These are phyloP conservation scores for Tachysurus vachellii DNA, from an alignment of 2,113 vertebrate genomes.

Conservation along the genomic window DNA sequence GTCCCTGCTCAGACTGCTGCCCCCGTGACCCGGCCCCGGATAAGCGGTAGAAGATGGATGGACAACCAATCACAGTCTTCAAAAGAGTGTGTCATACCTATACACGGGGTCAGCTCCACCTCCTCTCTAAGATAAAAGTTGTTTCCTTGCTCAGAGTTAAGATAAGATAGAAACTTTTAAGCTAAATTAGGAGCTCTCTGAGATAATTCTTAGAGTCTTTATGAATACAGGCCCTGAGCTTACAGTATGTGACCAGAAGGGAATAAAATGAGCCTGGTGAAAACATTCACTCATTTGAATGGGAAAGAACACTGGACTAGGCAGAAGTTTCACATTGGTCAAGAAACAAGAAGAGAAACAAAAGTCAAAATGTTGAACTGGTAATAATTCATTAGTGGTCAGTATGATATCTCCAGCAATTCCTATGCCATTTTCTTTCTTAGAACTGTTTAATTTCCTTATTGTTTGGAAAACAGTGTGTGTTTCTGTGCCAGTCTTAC, in stretches of 20 bases:
- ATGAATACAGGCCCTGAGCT: no score
- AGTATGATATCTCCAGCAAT: not conserved
- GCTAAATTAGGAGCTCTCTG: no score
- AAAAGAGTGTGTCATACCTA: no score
- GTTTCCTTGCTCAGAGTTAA: no score
- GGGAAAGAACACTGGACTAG: not conserved
- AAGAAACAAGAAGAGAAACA: not conserved
- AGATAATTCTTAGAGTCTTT: no score
- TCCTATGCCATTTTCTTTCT: not conserved
- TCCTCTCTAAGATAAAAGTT: no score
- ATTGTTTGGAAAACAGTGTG: not conserved
- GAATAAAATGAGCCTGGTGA: not conserved
- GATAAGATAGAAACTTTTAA: no score
- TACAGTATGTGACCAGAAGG: not conserved
- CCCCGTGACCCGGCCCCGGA: no score
- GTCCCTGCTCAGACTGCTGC: no score
- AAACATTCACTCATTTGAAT: not conserved
- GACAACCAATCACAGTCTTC: no score
- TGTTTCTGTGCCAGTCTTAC: slow-evolving; percentile 67
- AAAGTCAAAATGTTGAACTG: not conserved
- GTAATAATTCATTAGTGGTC: not conserved
- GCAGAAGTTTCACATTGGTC: not conserved
- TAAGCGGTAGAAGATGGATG: no score
- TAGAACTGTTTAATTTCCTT: not conserved
- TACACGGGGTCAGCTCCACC: no score